Evolutionary conservation across 2,113 vertebrate species (phyloP), one percentile per base, ranked within the genome.

Genomic region (Thalassoma bifasciatum): DNA sequence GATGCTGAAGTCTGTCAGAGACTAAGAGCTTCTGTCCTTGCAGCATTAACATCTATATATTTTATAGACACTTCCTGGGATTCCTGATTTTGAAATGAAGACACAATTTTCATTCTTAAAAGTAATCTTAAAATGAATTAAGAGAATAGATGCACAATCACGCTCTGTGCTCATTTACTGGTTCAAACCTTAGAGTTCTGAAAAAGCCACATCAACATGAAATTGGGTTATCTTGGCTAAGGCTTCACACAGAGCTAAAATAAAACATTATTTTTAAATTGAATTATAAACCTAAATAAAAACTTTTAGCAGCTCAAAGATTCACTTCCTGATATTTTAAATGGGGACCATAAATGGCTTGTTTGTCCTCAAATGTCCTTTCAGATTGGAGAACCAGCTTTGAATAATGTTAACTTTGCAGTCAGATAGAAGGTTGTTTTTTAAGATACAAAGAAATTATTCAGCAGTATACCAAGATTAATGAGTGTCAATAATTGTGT

Each of bases 271-370:
- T 54, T 69, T 67, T 73, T 34, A 44, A 21, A 72, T 22, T 21
- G 17, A 42, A 49, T 62, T 11, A 0, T 5, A 60, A 65, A 49
- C 30, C 24, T 26, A 71, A 65, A 72, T 58, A 47, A 44, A 56
- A 53, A 16, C 53, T 86, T 74, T 36, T 74, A 82, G 59, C 53
- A 77, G 72, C 74, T 51, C 42, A 77, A 49, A 88, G 76, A 82
- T 70, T 85, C 85, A 89, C 76, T 89, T 90, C 86, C 85, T 79
- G 54, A 79, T 82, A 87, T 79, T 63, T 44, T 36, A 72, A 23
- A 47, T 37, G 50, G n/a, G 65, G 78, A 8, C 42, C 61, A 53
- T 66, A 21, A 74, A 79, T 42, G 21, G 26, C 21, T 36, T 81
- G 21, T 2, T 38, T 9, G 24, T 79, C 47, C 56, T 7, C 0